A percentile compares a stretch with the other conserved stretches of the same genome.
Conservation (phyloP, 2,888 invertebrate genomes). For the Alloplasta piceator region DNA sequence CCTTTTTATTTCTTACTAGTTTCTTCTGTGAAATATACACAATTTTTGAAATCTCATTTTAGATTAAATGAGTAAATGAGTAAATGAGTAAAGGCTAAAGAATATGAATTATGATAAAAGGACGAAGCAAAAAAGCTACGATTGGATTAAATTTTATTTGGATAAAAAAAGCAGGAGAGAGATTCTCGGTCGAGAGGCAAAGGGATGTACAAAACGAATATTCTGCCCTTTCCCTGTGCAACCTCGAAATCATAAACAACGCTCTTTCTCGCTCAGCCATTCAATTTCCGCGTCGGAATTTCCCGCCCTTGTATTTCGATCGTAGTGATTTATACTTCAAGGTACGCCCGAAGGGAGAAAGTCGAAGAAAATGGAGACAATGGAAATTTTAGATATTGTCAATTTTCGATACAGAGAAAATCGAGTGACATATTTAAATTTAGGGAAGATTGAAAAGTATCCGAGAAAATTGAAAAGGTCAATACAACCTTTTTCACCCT, state of each 20-base stretch:
- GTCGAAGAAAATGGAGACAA: constrained; percentile 17
- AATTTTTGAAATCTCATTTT: too few relatives aligned
- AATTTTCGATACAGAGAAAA: constrained; percentile 25
- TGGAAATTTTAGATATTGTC: constrained; percentile 28
- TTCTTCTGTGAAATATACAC: too few relatives aligned
- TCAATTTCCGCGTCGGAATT: not conserved
- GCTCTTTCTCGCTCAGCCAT: not conserved
- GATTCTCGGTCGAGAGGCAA: not conserved
- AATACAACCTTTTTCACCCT: constrained; percentile 6
- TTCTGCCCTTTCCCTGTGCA: not conserved
- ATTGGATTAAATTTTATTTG: not conserved
- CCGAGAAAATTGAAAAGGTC: constrained; percentile 1
- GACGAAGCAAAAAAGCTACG: not conserved
- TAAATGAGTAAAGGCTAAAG: too few relatives aligned
- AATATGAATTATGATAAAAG: not conserved
- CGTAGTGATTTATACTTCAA: not conserved
- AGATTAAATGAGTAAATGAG: too few relatives aligned
- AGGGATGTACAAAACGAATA: not conserved
- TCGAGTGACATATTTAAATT: constrained; percentile 33
- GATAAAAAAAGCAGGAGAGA: not conserved
- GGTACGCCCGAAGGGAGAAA: constrained; percentile 1
- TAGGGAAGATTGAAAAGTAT: constrained; percentile 22
- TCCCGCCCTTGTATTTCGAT: not conserved
- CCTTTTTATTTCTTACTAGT: too few relatives aligned
- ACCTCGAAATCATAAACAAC: not conserved